These are phyloP conservation scores for Podocnemis expansa DNA, from an alignment of 2,113 vertebrate species.

Conservation along the genomic window DNA sequence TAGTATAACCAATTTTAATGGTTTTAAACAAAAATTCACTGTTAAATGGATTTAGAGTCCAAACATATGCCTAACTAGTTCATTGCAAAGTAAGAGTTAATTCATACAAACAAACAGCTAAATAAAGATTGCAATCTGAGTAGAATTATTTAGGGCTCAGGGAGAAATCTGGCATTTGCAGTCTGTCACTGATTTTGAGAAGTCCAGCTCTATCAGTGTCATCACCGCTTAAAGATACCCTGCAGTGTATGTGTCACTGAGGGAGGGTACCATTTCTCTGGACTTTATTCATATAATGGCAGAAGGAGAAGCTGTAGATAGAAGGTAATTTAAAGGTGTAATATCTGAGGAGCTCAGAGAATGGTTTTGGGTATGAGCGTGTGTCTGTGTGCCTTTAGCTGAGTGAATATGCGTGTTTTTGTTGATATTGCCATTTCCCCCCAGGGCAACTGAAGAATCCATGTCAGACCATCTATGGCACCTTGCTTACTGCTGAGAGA, in stretches of 20 bases:
- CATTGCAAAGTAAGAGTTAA: conserved; percentile 70
- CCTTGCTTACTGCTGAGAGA: not conserved
- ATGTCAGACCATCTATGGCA: not conserved
- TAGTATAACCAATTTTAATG: conserved; percentile 1
- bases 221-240: conserved; percentile 31
- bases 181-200: conserved; percentile 59
- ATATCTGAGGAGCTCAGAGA: conserved; percentile 6
- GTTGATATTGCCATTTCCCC: not conserved
- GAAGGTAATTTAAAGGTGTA: not conserved
- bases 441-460: not conserved
- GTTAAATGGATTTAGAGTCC: conserved; percentile 58
- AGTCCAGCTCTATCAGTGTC: conserved; percentile 25
- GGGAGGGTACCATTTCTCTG: not conserved
- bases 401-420: rapidly evolving
- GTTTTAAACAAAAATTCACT: conserved; percentile 57
- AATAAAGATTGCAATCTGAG: conserved; percentile 74
- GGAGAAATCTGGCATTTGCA: conserved; percentile 66
- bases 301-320: not conserved
- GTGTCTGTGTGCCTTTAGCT: not conserved
- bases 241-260: not conserved
- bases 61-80: conserved; percentile 48
- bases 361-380: conserved; percentile 36
- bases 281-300: conserved; percentile 14
- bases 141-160: conserved; percentile 70
- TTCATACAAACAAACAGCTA: conserved; percentile 70